Evolutionary conservation across 2,797 vertebrate species (phyloP).

Genomic region (Varecia variegata): DNA sequence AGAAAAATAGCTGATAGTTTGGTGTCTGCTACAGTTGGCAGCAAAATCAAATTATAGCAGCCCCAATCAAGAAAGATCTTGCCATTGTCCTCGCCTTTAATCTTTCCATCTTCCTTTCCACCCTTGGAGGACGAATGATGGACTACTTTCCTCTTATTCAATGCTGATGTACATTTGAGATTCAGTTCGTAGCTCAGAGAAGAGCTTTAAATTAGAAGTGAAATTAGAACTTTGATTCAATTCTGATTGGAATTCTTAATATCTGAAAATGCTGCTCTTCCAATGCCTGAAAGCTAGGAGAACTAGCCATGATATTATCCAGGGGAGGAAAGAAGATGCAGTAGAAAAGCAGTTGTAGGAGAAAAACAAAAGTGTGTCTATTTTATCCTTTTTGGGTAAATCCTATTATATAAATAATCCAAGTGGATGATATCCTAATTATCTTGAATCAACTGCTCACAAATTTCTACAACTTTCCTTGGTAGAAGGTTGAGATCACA

Average conservation of each 20-base stretch:
- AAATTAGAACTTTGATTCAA: not conserved
- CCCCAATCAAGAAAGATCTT: not conserved
- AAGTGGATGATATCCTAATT: not conserved
- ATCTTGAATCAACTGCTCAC: not conserved
- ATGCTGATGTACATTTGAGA: not conserved
- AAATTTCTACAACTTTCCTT: not conserved
- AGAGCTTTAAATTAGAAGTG: not conserved
- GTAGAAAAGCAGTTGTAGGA: not conserved
- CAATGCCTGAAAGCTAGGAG: not conserved
- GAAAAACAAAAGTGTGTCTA: not conserved
- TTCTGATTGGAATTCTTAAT: not conserved
- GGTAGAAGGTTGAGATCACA: not conserved
- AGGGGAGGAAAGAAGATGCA: not conserved
- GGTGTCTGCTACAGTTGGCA: not conserved
- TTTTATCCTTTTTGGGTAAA: not conserved
- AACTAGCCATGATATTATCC: not conserved
- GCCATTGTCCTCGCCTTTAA: not conserved
- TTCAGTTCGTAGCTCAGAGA: not conserved
- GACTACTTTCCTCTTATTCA: not conserved
- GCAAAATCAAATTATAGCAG: not conserved
- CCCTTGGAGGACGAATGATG: not conserved
- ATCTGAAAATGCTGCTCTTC: not conserved
- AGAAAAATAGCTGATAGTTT: not conserved
- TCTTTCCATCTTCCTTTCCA: not conserved
- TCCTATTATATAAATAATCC: not conserved